Conservation (phyloP, 92 coral and sea anemone genomes). For the Plumapathes pennacea region DNA sequence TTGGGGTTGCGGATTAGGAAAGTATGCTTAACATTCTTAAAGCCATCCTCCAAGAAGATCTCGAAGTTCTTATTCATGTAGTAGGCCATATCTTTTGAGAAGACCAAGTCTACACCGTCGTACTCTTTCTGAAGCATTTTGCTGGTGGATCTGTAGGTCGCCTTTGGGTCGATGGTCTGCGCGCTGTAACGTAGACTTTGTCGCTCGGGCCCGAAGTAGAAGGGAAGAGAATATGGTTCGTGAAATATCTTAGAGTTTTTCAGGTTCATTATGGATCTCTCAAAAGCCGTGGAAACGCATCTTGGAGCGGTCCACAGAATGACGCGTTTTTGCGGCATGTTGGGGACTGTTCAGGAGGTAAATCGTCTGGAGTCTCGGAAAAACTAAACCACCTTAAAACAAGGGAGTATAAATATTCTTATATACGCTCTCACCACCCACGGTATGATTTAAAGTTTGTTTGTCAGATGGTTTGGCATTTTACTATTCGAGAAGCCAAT, state of each 20-base stretch:
- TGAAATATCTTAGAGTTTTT: conserved; percentile 79
- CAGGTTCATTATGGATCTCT: conserved; percentile 90
- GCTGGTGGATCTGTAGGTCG: conserved; percentile 60
- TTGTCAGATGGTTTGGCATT: too few relatives aligned
- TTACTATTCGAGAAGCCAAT: too few relatives aligned
- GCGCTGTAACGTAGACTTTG: conserved; percentile 70
- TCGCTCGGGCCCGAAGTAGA: conserved; percentile 87
- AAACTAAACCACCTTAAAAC: too few relatives aligned
- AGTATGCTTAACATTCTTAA: conserved; percentile 71
- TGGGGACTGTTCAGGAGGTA: too few relatives aligned
- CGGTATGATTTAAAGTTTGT: too few relatives aligned
- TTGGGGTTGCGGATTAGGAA: conserved; percentile 86
- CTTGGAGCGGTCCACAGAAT: conserved; percentile 97
- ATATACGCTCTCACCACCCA: too few relatives aligned
- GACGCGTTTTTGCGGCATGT: conserved; percentile 65
- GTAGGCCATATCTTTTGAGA: conserved; percentile 97
- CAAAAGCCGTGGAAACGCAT: conserved; percentile 97
- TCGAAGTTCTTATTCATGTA: conserved; percentile 73
- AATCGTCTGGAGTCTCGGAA: too few relatives aligned
- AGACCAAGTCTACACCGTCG: conserved; percentile 76
- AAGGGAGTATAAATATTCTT: too few relatives aligned
- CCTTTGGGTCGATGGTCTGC: conserved; percentile 64
- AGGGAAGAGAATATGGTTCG: conserved; percentile 83
- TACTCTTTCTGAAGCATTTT: conserved; percentile 72
- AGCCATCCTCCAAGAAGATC: conserved; percentile 73